Evolutionary conservation across 2,113 vertebrate species (phyloP).

Genomic region (Cichladusa arquata): DNA sequence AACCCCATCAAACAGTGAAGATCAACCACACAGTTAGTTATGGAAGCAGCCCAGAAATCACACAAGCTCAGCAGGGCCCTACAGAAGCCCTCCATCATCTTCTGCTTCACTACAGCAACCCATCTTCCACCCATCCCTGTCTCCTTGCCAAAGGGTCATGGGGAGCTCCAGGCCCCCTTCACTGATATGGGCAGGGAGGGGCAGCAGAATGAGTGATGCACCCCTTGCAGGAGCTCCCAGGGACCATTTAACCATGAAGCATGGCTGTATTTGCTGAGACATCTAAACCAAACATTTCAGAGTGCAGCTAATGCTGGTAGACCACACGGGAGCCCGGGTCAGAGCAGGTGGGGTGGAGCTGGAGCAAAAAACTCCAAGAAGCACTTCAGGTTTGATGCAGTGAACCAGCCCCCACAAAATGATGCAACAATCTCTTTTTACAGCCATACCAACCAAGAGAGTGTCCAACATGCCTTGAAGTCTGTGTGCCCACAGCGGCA

Average conservation of each 20-base stretch:
- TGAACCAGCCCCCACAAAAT: neutral
- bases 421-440: neutral
- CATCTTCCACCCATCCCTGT: neutral
- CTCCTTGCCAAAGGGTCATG: neutral
- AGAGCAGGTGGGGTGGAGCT: neutral
- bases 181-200: fast-evolving
- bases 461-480: fast-evolving
- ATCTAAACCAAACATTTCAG: neutral
- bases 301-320: neutral
- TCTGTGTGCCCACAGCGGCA: neutral
- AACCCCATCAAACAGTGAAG: neutral
- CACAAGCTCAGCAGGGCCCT: neutral
- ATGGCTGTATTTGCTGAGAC: neutral
- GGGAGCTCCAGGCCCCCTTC: neutral
- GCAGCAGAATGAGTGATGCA: neutral
- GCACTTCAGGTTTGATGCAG: neutral
- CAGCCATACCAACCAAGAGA: neutral
- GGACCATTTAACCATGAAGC: neutral
- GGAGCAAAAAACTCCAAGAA: neutral
- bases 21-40: neutral
- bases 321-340: fast-evolving
- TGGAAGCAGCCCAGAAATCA: neutral
- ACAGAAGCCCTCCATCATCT: neutral
- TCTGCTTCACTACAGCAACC: neutral
- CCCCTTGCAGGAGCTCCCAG: neutral